Conservation (phyloP, 2,113 vertebrate species). For the Mustelus asterias region DNA sequence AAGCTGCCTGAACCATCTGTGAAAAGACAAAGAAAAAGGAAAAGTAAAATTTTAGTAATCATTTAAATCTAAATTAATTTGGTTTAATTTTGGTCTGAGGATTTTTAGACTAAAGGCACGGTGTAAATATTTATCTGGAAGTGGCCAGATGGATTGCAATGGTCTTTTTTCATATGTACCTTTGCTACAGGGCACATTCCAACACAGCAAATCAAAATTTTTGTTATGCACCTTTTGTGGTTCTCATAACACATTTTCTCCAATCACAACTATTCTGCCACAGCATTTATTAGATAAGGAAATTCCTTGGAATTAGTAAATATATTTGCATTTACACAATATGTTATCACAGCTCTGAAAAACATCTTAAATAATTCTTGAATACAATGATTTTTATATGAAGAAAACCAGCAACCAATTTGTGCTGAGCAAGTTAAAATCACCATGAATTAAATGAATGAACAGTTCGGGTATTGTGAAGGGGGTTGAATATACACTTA, state of each 20-base stretch:
- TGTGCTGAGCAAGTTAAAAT: neutral
- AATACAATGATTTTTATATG: neutral
- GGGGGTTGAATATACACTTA: neutral
- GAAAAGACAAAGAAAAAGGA: conserved; percentile 48
- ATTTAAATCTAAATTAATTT: neutral
- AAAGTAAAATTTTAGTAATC: conserved; percentile 40
- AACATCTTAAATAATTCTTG: neutral
- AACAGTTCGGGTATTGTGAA: neutral
- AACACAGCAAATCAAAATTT: neutral
- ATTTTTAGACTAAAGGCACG: neutral
- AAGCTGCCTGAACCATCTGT: conserved; percentile 97
- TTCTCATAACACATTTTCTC: neutral
- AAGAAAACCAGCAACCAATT: neutral
- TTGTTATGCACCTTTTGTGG: no score
- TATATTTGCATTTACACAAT: neutral
- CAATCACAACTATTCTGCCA: neutral
- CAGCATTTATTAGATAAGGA: neutral
- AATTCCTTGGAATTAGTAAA: neutral
- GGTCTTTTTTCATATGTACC: neutral
- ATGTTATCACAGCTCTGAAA: neutral
- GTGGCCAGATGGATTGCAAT: neutral
- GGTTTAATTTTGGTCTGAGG: neutral
- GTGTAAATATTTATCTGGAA: neutral
- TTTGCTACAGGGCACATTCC: neutral
- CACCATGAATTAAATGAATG: neutral